A percentile compares a stretch with the other conserved stretches of the same genome.
These are phyloP conservation scores for Drosophila chauvacae DNA, from an alignment of 1,140 invertebrate genomes.

Conservation along the genomic window DNA sequence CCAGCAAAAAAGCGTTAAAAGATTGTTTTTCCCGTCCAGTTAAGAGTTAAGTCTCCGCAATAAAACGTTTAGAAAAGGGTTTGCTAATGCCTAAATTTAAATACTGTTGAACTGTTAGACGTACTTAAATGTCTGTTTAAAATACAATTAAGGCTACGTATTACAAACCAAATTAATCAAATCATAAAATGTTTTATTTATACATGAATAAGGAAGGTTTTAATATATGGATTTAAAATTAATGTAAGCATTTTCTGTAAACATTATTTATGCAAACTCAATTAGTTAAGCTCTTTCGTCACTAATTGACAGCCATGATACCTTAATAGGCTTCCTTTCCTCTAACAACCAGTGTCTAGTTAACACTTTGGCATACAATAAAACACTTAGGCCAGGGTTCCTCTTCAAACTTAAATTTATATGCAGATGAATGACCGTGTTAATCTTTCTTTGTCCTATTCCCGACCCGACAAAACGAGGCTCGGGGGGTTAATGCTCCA, in stretches of 20 bases:
- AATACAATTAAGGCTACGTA: not conserved
- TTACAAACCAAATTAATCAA: not conserved
- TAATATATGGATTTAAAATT: not conserved
- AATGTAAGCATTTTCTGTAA: no score
- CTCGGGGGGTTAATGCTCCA: slow-evolving; percentile 16
- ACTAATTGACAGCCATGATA: not conserved
- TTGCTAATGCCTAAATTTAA: not conserved
- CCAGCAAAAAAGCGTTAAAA: slow-evolving; percentile 28
- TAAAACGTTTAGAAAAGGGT: slow-evolving; percentile 18
- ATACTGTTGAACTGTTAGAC: not conserved
- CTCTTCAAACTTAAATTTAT: slow-evolving; percentile 18
- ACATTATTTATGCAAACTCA: not conserved
- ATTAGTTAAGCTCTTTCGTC: not conserved
- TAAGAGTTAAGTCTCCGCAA: not conserved
- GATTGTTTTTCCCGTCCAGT: slow-evolving; percentile 12
- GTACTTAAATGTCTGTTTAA: not conserved
- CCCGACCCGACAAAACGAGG: not conserved
- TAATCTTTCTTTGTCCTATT: slow-evolving; percentile 7
- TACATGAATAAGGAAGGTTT: not conserved
- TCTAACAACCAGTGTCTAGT: not conserved
- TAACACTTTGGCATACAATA: slow-evolving; percentile 6
- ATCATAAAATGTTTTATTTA: no score
- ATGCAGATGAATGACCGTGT: slow-evolving; percentile 45
- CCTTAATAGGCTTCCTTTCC: not conserved
- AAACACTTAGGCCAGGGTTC: slow-evolving; percentile 6